Evolutionary conservation across 92 coral and sea anemone genomes (phyloP).

Genomic region (Chrysogorgia sp.): DNA sequence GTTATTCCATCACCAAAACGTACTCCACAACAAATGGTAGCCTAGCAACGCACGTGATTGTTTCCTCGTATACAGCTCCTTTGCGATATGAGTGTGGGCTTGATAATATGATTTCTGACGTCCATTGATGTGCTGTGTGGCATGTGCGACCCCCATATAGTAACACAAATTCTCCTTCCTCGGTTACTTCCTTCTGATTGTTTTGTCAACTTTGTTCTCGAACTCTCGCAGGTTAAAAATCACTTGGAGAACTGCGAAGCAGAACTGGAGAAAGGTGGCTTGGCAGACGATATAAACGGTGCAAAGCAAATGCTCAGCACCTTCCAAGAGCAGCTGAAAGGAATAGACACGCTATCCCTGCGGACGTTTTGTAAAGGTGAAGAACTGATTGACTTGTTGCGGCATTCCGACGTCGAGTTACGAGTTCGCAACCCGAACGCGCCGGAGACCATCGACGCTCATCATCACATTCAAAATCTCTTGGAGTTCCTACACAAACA

Average conservation of each 20-base stretch:
- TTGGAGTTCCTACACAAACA: slow-evolving; percentile 93
- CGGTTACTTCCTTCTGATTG: background rate
- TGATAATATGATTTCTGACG: no score
- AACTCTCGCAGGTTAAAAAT: slow-evolving; percentile 66
- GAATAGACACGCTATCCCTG: slow-evolving; percentile 85
- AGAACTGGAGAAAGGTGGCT: slow-evolving; percentile 81
- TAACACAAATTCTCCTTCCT: no score
- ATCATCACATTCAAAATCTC: slow-evolving; percentile 88
- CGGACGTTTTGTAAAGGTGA: slow-evolving; percentile 98
- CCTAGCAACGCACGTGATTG: no score
- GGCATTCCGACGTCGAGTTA: slow-evolving; percentile 95
- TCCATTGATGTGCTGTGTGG: no score
- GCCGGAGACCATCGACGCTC: slow-evolving; percentile 97
- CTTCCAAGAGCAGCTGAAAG: slow-evolving; percentile 88
- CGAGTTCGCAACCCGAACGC: slow-evolving; percentile 90
- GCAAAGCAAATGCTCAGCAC: slow-evolving; percentile 87
- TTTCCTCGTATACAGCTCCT: no score
- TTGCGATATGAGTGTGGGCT: no score
- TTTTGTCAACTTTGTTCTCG: no score
- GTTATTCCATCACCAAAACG: no score
- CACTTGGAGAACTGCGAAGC: slow-evolving; percentile 93
- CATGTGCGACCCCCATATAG: no score
- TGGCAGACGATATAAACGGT: slow-evolving; percentile 82
- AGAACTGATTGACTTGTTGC: slow-evolving; percentile 88
- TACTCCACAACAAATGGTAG: no score